These are phyloP conservation scores for Esox niger DNA, from an alignment of 2,113 vertebrate species.

Conservation along the genomic window DNA sequence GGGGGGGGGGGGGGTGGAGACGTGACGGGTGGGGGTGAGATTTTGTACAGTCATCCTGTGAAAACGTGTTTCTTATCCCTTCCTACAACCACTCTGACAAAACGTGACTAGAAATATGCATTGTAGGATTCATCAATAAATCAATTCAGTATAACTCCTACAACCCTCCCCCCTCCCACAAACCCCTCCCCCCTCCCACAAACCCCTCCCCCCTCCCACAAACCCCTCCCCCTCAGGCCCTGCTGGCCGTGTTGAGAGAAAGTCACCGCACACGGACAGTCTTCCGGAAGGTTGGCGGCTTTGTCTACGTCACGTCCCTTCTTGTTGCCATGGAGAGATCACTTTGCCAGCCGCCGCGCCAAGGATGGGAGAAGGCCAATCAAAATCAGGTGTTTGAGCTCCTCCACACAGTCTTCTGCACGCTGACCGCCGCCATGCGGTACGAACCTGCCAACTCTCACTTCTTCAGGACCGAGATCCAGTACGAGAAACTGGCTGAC, in stretches of 20 bases:
- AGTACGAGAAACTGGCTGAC: conserved; percentile 97
- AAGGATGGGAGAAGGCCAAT: conserved; percentile 91
- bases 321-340: conserved; percentile 96
- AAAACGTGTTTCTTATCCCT: too few species aligned
- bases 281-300: conserved; percentile 96
- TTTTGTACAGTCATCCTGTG: too few species aligned
- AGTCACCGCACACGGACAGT: conserved; percentile 96
- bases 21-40: too few species aligned
- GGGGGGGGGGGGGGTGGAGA: too few species aligned
- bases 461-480: conserved; percentile 97
- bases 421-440: conserved; percentile 94
- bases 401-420: conserved; percentile 91
- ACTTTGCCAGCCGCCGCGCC: conserved; percentile 82
- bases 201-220: background rate
- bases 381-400: conserved; percentile 95
- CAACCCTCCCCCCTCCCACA: conserved; percentile 4
- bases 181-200: conserved; percentile 1
- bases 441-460: conserved; percentile 97
- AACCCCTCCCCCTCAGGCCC: conserved; percentile 68
- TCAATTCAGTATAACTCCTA: too few species aligned
- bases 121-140: too few species aligned
- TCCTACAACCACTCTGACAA: too few species aligned
- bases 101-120: too few species aligned
- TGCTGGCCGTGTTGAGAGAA: conserved; percentile 86
- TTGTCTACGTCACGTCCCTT: conserved; percentile 95